phyloP scores from a whole-genome alignment of 1,140 invertebrate species.

The Drosophila mayri region DNA sequence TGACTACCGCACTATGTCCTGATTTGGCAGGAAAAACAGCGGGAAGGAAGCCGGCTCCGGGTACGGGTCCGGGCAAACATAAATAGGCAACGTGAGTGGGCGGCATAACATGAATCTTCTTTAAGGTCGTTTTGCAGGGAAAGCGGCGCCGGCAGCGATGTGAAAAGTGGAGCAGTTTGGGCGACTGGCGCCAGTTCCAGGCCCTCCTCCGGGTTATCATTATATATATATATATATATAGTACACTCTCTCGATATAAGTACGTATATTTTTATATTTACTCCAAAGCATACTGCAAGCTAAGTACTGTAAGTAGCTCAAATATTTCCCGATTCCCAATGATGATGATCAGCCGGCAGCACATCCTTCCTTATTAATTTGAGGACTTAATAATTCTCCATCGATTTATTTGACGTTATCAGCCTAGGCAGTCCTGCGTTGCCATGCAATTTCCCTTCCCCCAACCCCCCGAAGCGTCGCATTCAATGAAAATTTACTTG shows the following conservation, averaged over 20 bases:
- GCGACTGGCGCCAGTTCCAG: slow-evolving; percentile 53
- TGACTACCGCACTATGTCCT: slow-evolving; percentile 76
- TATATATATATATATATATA: slow-evolving; percentile 8
- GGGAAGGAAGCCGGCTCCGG: slow-evolving; percentile 18
- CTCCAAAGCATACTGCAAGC: slow-evolving; percentile 11
- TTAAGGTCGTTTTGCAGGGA: slow-evolving; percentile 30
- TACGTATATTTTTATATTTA: slow-evolving; percentile 20
- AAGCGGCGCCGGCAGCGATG: not conserved
- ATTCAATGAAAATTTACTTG: slow-evolving; percentile 74
- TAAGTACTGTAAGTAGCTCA: slow-evolving; percentile 1
- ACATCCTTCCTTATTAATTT: slow-evolving; percentile 49
- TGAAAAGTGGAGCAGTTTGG: slow-evolving; percentile 13
- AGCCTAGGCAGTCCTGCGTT: slow-evolving; percentile 30
- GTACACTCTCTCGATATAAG: not conserved
- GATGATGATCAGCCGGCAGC: slow-evolving; percentile 8
- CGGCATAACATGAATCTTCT: slow-evolving; percentile 67
- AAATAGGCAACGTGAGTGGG: slow-evolving; percentile 57
- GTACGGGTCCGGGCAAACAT: slow-evolving; percentile 34
- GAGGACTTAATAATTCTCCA: slow-evolving; percentile 29
- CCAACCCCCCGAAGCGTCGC: slow-evolving; percentile 17
- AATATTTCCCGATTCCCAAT: not conserved
- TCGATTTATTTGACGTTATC: slow-evolving; percentile 50
- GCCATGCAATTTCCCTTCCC: slow-evolving; percentile 55
- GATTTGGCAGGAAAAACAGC: slow-evolving; percentile 62
- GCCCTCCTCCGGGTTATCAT: slow-evolving; percentile 10